Base-by-base conservation (phyloP, 2,888 invertebrate genomes). In the Scaeva pyrastri region DNA sequence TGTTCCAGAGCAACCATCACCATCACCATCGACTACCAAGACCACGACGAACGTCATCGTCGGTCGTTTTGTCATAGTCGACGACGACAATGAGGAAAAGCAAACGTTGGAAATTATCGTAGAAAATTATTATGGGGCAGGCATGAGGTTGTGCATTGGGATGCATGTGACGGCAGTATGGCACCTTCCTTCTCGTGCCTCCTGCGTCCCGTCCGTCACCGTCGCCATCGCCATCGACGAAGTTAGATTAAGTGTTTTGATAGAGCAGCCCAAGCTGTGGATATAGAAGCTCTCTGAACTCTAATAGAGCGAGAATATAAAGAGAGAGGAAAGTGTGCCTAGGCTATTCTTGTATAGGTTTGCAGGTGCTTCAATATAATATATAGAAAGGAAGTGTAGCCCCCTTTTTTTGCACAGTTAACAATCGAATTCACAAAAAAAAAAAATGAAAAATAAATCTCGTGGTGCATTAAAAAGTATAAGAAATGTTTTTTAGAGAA, bases 181-280 rank as follows among this genome's bases (percentile, higher is more conserved):
- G 74, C 60, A 72, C 66, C 72, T 73, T 85, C 84, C 14, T 45
- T 7, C 31, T 66, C 39, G 76, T 80, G 73, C 68, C 72, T 76
- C 70, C 76, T 76, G 70, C 36, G 36, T 36, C 19, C 19, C 48
- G 16, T 45, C 66, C n/a, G n/a, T n/a, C n/a, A n/a, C n/a, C n/a
- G n/a, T n/a, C n/a, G n/a, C n/a, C n/a, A n/a, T n/a, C n/a, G n/a
- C n/a, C n/a, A n/a, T n/a, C n/a, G n/a, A 8, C 73, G 16, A n/a
- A n/a, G 85, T 70, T 76, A 85, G 85, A 85, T 85, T 85, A 80
- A 85, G 72, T 85, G 66, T 75, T 73, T 31, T 60, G 80, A 80
- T 85, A 80, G 75, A 43, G 55, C 31, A 76, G 50, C 41, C 43
- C 66, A 73, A 3, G 2, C 1, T 2, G 2, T 16, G 31, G 16